Percentiles rank a stretch among this genome's conserved stretches.
Evolutionary conservation across 2,888 invertebrate species (phyloP).

Genomic region (Agonopterix alstromeriana): DNA sequence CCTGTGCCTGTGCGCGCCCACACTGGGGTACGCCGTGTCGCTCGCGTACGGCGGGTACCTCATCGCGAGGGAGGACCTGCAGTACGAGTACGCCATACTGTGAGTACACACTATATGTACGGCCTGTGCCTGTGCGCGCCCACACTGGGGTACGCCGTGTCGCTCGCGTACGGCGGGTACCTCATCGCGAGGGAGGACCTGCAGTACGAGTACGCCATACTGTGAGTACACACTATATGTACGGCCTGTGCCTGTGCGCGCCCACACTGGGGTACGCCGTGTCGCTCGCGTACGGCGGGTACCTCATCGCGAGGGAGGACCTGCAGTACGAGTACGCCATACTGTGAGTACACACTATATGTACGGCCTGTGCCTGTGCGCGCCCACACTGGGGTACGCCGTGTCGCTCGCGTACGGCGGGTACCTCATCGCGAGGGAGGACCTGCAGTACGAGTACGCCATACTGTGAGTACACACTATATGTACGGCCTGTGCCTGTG

Average conservation of each 20-base stretch:
- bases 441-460: constrained; percentile 78
- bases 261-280: constrained; percentile 84
- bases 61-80: constrained; percentile 77
- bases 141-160: constrained; percentile 82
- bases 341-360: constrained; percentile 79
- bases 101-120: constrained; percentile 78
- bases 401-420: constrained; percentile 84
- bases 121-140: constrained; percentile 83
- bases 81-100: constrained; percentile 82
- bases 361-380: constrained; percentile 82
- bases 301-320: constrained; percentile 78
- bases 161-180: constrained; percentile 83
- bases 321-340: constrained; percentile 81
- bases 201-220: constrained; percentile 80
- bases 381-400: constrained; percentile 84
- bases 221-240: constrained; percentile 80
- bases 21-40: constrained; percentile 82
- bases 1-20: constrained; percentile 81
- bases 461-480: constrained; percentile 80
- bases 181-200: constrained; percentile 79
- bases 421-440: constrained; percentile 78
- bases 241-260: constrained; percentile 81
- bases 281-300: constrained; percentile 83
- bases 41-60: constrained; percentile 83
- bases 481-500: constrained; percentile 83